Conservation (phyloP, 2,797 vertebrate genomes). For the Alfaro cultratus region DNA sequence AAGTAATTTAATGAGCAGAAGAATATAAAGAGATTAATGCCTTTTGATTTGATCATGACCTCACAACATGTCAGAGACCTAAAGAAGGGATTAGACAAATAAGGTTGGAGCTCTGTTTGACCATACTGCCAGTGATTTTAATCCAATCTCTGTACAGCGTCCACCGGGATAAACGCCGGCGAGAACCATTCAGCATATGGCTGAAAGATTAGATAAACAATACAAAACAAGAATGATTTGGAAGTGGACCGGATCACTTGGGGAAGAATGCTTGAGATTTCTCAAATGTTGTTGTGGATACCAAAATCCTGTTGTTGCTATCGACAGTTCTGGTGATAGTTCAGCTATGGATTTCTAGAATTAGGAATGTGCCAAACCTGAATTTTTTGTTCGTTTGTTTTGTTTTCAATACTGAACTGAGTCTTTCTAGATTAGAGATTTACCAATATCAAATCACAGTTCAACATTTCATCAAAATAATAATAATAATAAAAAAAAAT, state of each 20-base stretch:
- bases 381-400: no score
- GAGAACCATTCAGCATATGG: slow-evolving; percentile 53
- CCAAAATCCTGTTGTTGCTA: neutral
- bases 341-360: neutral
- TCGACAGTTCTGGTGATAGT: neutral
- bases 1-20: slow-evolving; percentile 48
- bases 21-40: slow-evolving; percentile 54
- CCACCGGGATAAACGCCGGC: slow-evolving; percentile 22
- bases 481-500: neutral
- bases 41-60: slow-evolving; percentile 65
- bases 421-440: neutral
- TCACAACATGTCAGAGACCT: slow-evolving; percentile 55
- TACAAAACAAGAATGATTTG: slow-evolving; percentile 18
- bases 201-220: slow-evolving; percentile 32
- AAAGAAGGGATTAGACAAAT: slow-evolving; percentile 63
- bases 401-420: neutral
- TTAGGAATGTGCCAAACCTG: neutral
- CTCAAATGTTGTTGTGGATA: neutral
- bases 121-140: slow-evolving; percentile 58
- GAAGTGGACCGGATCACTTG: slow-evolving; percentile 11
- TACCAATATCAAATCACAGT: neutral
- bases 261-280: neutral
- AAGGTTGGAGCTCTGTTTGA: slow-evolving; percentile 50
- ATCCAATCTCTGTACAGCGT: slow-evolving; percentile 62
- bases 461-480: neutral